A percentile compares a stretch with the other conserved stretches of the same genome.
These are phyloP conservation scores for Drosophila fulvimacula DNA, from an alignment of 2,888 invertebrate species.

Conservation along the genomic window DNA sequence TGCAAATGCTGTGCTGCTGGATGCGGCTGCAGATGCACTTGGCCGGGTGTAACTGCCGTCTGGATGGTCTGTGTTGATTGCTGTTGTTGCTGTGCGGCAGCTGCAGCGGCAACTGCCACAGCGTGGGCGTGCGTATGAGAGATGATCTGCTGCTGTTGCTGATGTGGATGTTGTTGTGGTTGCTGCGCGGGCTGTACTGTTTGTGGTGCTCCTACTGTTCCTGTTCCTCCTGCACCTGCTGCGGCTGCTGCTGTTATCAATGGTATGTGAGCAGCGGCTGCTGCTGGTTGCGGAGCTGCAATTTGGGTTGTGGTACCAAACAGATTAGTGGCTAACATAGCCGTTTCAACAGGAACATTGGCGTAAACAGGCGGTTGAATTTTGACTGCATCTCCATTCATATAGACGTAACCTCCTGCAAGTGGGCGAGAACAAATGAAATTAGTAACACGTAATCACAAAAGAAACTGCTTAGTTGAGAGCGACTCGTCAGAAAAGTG, in stretches of 20 bases:
- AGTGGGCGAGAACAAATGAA: neutral
- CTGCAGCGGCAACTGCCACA: slow-evolving; percentile 59
- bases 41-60: slow-evolving; percentile 56
- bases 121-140: slow-evolving; percentile 65
- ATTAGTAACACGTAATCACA: slow-evolving; percentile 24
- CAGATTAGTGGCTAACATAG: slow-evolving; percentile 85
- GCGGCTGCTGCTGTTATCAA: slow-evolving; percentile 82
- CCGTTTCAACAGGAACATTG: slow-evolving; percentile 88
- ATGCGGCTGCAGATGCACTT: slow-evolving; percentile 50
- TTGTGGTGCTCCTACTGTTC: slow-evolving; percentile 62
- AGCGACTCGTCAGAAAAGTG: neutral
- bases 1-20: slow-evolving; percentile 59
- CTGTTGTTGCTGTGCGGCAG: slow-evolving; percentile 60
- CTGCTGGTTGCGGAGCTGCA: slow-evolving; percentile 65
- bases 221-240: slow-evolving; percentile 77
- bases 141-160: slow-evolving; percentile 56
- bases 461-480: neutral
- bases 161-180: slow-evolving; percentile 49
- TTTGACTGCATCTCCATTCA: slow-evolving; percentile 93
- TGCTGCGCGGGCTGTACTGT: slow-evolving; percentile 59
- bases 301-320: slow-evolving; percentile 83
- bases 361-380: slow-evolving; percentile 88
- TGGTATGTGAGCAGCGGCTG: slow-evolving; percentile 81
- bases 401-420: slow-evolving; percentile 89
- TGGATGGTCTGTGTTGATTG: slow-evolving; percentile 65